These are phyloP conservation scores for Candoia aspera DNA, from an alignment of 2,113 vertebrate genomes.

Conservation along the genomic window DNA sequence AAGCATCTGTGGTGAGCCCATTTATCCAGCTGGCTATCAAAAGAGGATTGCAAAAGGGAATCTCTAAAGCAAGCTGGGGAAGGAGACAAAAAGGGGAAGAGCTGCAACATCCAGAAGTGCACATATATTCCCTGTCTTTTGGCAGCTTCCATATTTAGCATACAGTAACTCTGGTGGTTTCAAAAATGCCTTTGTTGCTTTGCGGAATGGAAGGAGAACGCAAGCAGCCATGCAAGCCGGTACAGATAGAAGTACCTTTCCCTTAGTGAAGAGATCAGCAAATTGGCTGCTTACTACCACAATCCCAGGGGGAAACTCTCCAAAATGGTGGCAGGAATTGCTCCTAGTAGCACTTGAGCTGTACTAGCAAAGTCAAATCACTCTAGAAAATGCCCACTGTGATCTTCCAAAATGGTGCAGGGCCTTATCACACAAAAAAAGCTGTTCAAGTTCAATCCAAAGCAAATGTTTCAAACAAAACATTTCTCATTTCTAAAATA, in stretches of 20 bases:
- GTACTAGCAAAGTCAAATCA: not conserved
- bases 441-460: not conserved
- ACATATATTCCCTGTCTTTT: not conserved
- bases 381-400: not conserved
- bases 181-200: not conserved
- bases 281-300: not conserved
- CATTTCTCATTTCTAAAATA: not conserved
- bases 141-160: not conserved
- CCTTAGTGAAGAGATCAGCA: not conserved
- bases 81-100: not conserved
- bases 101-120: not conserved
- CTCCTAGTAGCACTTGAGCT: not conserved
- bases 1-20: not conserved
- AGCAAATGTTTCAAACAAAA: not conserved
- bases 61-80: not conserved
- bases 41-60: not conserved
- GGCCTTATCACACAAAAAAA: too few relatives aligned
- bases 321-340: not conserved
- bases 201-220: not conserved
- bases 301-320: not conserved
- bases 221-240: not conserved
- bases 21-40: not conserved
- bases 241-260: not conserved
- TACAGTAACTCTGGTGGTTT: not conserved
- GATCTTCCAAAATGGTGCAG: not conserved